phyloP scores from a whole-genome alignment of 1,140 invertebrate genomes.

The Carcinoscorpius rotundicauda region DNA sequence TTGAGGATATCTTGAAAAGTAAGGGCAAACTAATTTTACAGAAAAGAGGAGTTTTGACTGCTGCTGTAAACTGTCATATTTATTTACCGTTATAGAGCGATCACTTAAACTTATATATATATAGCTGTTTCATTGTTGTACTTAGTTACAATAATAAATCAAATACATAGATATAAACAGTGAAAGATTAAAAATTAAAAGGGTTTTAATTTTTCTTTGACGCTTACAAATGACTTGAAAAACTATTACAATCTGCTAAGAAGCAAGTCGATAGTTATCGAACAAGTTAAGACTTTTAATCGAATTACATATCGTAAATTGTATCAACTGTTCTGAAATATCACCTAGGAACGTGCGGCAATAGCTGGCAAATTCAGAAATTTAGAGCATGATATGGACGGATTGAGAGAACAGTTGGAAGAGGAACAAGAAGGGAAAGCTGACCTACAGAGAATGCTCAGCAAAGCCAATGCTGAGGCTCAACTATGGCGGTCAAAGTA shows the following conservation, averaged over 20 bases:
- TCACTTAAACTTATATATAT: too few species aligned
- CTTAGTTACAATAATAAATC: too few species aligned
- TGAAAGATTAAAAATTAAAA: too few species aligned
- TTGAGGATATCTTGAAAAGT: too few species aligned
- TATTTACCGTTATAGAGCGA: too few species aligned
- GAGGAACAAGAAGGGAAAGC: conserved; percentile 95
- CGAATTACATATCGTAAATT: conserved; percentile 1
- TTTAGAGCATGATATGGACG: conserved; percentile 93
- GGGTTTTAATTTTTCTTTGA: too few species aligned
- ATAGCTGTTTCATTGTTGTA: too few species aligned
- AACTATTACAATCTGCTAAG: background rate
- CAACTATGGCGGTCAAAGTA: conserved; percentile 94
- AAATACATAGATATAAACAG: too few species aligned
- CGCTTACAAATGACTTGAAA: background rate
- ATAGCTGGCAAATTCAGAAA: conserved; percentile 93
- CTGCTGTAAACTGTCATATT: too few species aligned
- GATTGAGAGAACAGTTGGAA: conserved; percentile 85
- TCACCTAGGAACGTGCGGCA: conserved; percentile 61
- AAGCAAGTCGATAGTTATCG: background rate
- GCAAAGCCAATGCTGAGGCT: conserved; percentile 92
- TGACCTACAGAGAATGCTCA: conserved; percentile 79
- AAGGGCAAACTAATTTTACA: too few species aligned
- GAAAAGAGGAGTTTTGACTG: too few species aligned
- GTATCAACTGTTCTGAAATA: too few species aligned
- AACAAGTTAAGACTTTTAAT: conserved; percentile 5